Percentiles rank a stretch among this genome's conserved stretches.
Evolutionary conservation across 2,113 vertebrate species (phyloP).

Genomic region (Trematomus loennbergii): DNA sequence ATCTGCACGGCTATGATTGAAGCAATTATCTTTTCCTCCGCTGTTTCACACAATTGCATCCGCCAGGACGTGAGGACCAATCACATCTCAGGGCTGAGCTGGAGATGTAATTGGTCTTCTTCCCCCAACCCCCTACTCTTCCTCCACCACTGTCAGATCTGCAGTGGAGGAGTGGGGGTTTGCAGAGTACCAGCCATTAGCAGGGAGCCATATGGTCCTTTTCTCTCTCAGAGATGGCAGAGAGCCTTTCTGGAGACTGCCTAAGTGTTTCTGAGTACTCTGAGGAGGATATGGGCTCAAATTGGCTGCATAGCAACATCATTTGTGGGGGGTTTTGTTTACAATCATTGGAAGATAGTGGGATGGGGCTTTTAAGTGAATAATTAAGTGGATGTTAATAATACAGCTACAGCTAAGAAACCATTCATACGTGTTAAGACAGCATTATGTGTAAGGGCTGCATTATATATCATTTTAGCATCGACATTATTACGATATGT

Average conservation of each 20-base stretch:
- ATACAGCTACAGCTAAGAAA: background rate
- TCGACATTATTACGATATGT: no score
- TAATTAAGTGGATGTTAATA: background rate
- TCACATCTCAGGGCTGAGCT: conserved; percentile 58
- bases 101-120: conserved; percentile 53
- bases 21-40: conserved; percentile 53
- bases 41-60: conserved; percentile 55
- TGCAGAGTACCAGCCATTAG: conserved; percentile 63
- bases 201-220: conserved; percentile 73
- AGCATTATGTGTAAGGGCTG: background rate
- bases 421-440: background rate
- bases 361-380: background rate
- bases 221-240: conserved; percentile 66
- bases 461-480: no score
- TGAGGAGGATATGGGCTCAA: conserved; percentile 18
- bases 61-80: conserved; percentile 53
- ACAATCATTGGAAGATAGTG: background rate
- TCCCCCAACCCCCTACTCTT: conserved; percentile 50
- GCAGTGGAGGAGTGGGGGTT: conserved; percentile 36
- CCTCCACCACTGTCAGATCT: conserved; percentile 59
- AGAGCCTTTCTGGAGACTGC: conserved; percentile 30
- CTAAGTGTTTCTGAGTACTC: conserved; percentile 30
- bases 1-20: conserved; percentile 28
- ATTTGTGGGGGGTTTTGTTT: background rate
- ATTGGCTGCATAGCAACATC: background rate